Evolutionary conservation across 2,888 invertebrate genomes (phyloP).

Genomic region (Chironomus riparius): DNA sequence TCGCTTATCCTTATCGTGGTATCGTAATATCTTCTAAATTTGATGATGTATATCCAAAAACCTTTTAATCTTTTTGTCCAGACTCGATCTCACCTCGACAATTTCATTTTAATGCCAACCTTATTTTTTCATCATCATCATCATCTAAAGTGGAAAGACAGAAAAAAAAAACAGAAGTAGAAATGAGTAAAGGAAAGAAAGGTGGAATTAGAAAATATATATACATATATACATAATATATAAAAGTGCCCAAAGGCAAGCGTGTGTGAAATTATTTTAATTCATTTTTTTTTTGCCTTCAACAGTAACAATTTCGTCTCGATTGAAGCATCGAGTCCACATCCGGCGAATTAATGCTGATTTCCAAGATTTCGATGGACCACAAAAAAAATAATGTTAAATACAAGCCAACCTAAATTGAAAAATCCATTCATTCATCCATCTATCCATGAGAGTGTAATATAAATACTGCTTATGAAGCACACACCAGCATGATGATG

Average conservation of each 20-base stretch:
- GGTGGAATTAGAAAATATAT: conserved; percentile 18
- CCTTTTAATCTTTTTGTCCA: neutral
- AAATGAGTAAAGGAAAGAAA: conserved; percentile 5
- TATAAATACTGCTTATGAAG: neutral
- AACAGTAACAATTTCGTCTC: neutral
- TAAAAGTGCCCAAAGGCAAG: conserved; percentile 7
- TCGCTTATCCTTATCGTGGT: neutral
- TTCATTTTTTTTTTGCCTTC: conserved; percentile 5
- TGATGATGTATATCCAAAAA: neutral
- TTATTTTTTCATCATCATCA: neutral
- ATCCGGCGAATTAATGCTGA: conserved; percentile 24
- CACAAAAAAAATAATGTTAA: neutral
- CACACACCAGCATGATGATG: conserved; percentile 15
- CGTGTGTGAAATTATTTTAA: conserved; percentile 25
- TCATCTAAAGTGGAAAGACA: neutral
- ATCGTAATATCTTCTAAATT: neutral
- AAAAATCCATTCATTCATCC: conserved; percentile 10
- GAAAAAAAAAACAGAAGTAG: neutral
- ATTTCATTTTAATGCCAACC: neutral
- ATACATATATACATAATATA: too few species aligned
- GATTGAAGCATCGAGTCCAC: conserved; percentile 24
- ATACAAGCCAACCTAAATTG: conserved; percentile 14
- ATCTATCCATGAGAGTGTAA: neutral
- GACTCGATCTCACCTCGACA: neutral
- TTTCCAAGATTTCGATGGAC: conserved; percentile 16